Conservation (phyloP, 2,113 vertebrate genomes). For the Polyodon spathula region DNA sequence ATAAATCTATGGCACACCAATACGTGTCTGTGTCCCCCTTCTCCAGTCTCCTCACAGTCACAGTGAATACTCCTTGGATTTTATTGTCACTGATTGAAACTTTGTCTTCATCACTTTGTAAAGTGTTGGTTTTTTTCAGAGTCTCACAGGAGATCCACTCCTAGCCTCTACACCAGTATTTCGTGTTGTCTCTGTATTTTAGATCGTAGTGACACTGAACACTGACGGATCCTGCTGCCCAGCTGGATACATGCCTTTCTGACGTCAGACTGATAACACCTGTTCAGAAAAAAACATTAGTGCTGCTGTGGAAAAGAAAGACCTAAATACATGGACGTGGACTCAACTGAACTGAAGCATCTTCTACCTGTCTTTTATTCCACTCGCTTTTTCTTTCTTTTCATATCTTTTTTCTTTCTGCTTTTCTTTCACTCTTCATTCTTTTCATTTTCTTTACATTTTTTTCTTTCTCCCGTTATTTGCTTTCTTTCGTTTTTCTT, state of each 20-base stretch:
- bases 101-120: conserved; percentile 4
- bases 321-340: no score
- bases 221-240: not conserved
- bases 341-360: no score
- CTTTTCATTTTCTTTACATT: no score
- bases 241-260: not conserved
- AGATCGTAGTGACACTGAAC: not conserved
- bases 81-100: conserved; percentile 46
- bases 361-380: no score
- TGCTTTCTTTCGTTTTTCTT: no score
- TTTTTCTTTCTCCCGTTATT: no score
- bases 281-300: no score
- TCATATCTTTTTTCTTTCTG: no score
- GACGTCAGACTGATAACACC: not conserved
- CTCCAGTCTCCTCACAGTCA: conserved; percentile 47
- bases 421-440: no score
- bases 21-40: conserved; percentile 46
- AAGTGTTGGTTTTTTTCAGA: conserved; percentile 41
- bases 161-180: conserved; percentile 34
- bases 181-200: conserved; percentile 2
- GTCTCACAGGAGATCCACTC: conserved; percentile 44
- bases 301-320: no score
- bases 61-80: conserved; percentile 43
- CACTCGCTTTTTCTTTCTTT: no score
- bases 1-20: conserved; percentile 53